These are phyloP conservation scores for Ammodytes dubius DNA, from an alignment of 2,113 vertebrate genomes.

Conservation along the genomic window DNA sequence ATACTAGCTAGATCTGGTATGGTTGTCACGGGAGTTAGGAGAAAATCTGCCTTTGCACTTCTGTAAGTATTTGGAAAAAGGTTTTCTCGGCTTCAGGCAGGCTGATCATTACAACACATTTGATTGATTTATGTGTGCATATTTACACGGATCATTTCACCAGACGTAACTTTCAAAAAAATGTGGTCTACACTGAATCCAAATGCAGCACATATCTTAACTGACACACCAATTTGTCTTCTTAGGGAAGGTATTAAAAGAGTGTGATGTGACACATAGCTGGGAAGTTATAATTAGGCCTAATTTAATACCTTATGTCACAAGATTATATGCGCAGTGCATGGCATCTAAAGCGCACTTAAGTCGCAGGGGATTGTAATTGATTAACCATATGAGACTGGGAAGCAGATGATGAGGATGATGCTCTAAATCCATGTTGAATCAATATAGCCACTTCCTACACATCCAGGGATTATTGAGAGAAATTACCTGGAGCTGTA, in stretches of 20 bases:
- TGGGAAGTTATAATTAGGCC: conserved; percentile 77
- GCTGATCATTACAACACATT: conserved; percentile 45
- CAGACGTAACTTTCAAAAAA: conserved; percentile 12
- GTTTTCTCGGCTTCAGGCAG: conserved; percentile 13
- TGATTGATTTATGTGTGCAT: conserved; percentile 50
- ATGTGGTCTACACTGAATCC: conserved; percentile 39
- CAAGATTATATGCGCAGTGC: conserved; percentile 67
- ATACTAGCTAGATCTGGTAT: conserved; percentile 66
- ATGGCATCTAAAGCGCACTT: conserved; percentile 69
- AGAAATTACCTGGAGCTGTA: conserved; percentile 72
- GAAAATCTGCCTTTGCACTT: conserved; percentile 21
- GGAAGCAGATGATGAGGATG: conserved; percentile 75
- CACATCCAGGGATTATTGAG: conserved; percentile 74
- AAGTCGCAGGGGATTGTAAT: conserved; percentile 73
- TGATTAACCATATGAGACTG: conserved; percentile 75
- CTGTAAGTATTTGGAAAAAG: conserved; percentile 35
- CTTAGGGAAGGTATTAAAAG: conserved; percentile 67
- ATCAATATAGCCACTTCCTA: conserved; percentile 76
- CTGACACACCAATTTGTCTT: conserved; percentile 67
- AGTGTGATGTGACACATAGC: conserved; percentile 65
- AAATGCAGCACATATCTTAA: conserved; percentile 26
- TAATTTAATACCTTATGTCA: conserved; percentile 76
- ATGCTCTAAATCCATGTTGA: conserved; percentile 75
- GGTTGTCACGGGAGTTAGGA: conserved; percentile 48
- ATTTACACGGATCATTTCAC: conserved; percentile 44